Conservation (phyloP, 2,113 vertebrate genomes). For the Stomatorhinus ivindoensis region DNA sequence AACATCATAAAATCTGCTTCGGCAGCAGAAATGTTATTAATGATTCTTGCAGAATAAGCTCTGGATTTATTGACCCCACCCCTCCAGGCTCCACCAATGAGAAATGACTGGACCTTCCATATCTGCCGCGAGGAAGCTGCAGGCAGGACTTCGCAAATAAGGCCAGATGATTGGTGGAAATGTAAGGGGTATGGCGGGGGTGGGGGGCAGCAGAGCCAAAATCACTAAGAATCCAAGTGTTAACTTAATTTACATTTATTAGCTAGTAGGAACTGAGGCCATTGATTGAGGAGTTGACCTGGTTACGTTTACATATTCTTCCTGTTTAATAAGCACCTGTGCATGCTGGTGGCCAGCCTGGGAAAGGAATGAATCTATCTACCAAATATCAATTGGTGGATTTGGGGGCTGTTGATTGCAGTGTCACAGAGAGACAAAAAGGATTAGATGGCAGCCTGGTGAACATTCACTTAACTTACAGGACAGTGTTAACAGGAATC, state of each 20-base stretch:
- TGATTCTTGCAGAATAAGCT: not conserved
- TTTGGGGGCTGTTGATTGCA: not conserved
- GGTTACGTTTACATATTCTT: not conserved
- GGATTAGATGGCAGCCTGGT: not conserved
- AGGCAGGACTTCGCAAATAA: not conserved
- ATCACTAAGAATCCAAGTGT: not conserved
- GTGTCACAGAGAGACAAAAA: not conserved
- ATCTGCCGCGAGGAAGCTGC: not conserved
- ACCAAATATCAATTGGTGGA: not conserved
- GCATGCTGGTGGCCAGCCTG: not conserved
- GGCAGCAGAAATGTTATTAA: not conserved
- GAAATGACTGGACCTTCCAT: not conserved
- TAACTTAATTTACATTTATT: not conserved
- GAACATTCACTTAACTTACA: not conserved
- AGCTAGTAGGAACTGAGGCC: not conserved
- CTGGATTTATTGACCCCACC: not conserved
- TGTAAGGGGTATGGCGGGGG: not conserved
- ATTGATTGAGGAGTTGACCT: not conserved
- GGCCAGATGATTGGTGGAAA: not conserved
- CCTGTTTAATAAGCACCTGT: not conserved
- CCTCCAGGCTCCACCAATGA: not conserved
- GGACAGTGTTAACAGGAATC: not conserved
- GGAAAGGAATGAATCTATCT: not conserved
- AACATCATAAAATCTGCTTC: not conserved
- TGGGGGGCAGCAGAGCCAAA: not conserved